Evolutionary conservation across 2,888 invertebrate genomes (phyloP).

Genomic region (Tetragnatha montana): DNA sequence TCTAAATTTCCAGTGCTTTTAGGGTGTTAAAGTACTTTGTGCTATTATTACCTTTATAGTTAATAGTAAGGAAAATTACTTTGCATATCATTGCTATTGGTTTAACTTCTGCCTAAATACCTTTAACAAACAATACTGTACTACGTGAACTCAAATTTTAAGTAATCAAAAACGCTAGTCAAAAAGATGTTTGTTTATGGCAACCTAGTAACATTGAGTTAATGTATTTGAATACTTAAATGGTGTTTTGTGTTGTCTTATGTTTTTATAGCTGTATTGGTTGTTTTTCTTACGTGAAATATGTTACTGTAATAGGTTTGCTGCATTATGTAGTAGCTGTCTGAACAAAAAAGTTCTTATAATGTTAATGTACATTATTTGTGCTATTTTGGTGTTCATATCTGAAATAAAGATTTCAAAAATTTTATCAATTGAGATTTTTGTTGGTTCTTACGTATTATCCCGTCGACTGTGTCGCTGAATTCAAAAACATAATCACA

Average conservation of each 20-base stretch:
- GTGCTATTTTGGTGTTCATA: slow-evolving; percentile 42
- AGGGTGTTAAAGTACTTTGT: too few relatives aligned
- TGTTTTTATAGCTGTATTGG: slow-evolving; percentile 2
- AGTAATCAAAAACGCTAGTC: background rate
- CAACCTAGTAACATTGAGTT: background rate
- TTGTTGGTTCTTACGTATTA: background rate
- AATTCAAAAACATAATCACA: too few relatives aligned
- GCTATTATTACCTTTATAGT: too few relatives aligned
- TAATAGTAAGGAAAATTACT: too few relatives aligned
- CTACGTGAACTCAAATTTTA: background rate
- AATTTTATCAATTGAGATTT: background rate
- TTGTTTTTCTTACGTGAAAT: slow-evolving; percentile 5
- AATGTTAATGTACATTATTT: slow-evolving; percentile 10
- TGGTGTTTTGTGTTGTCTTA: background rate
- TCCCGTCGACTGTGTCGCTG: too few relatives aligned
- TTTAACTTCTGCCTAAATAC: too few relatives aligned
- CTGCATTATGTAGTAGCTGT: slow-evolving; percentile 20
- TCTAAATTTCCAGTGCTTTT: too few relatives aligned
- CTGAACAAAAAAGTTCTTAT: slow-evolving; percentile 10
- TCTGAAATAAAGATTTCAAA: slow-evolving; percentile 14
- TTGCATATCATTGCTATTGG: too few relatives aligned
- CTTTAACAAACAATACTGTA: too few relatives aligned
- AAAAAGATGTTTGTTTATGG: background rate
- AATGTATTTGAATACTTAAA: background rate
- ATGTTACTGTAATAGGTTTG: background rate